Percentiles rank a stretch among this genome's conserved stretches.
Conservation (phyloP, 2,888 invertebrate genomes). For the Halictus quadricinctus region DNA sequence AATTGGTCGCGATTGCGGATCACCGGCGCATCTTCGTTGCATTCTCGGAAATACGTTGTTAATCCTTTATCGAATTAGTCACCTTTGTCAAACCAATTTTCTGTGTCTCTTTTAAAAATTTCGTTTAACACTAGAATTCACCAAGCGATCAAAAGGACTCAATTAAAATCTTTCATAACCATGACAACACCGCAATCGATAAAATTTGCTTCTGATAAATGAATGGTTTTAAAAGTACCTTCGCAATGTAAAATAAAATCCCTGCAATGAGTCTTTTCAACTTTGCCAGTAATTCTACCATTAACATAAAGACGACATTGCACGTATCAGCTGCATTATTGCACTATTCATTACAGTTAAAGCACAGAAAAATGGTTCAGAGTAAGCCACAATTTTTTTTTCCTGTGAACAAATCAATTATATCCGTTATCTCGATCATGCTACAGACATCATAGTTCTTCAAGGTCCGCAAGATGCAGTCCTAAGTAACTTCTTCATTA, state of each 20-base stretch:
- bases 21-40: not conserved
- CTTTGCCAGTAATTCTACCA: not conserved
- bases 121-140: not conserved
- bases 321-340: conserved; percentile 1
- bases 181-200: not conserved
- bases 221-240: not conserved
- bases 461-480: not conserved
- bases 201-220: not conserved
- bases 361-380: not conserved
- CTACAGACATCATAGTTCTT: not conserved
- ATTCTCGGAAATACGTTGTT: not conserved
- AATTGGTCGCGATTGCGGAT: conserved; percentile 32
- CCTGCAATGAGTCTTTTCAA: not conserved
- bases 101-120: not conserved
- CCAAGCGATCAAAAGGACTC: not conserved
- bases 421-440: not conserved
- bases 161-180: not conserved
- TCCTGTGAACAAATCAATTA: not conserved
- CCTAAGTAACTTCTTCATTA: not conserved
- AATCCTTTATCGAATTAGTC: too few species aligned
- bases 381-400: too few species aligned
- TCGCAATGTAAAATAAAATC: not conserved
- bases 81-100: too few species aligned
- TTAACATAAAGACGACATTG: not conserved
- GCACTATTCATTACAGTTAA: not conserved